Evolutionary conservation across 2,113 vertebrate species (phyloP).

Genomic region (Glaucomys volans): DNA sequence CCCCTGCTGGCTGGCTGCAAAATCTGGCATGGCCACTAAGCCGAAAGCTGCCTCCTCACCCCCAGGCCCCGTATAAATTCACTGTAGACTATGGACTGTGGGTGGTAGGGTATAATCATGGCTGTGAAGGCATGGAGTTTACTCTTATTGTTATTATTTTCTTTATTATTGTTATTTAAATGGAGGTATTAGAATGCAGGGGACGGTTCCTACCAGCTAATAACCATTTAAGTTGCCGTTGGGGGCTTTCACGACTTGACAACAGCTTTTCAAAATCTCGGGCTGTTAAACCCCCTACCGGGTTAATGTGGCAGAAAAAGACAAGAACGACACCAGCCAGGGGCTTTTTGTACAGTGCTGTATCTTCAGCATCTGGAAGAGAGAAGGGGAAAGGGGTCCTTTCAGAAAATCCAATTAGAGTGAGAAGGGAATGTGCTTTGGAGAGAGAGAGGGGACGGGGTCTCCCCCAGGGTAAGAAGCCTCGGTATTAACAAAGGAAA

Average conservation of each 20-base stretch:
- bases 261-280: conserved; percentile 78
- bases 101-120: conserved; percentile 70
- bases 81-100: not conserved
- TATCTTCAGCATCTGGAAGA: conserved; percentile 59
- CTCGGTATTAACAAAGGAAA: conserved; percentile 34
- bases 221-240: conserved; percentile 82
- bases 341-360: conserved; percentile 47
- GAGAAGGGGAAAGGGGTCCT: conserved; percentile 35
- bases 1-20: conserved; percentile 71
- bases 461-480: not conserved
- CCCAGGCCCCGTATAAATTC: not conserved
- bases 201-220: conserved; percentile 77
- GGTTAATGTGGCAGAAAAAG: conserved; percentile 79
- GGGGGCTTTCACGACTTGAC: conserved; percentile 78
- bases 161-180: conserved; percentile 81
- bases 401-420: conserved; percentile 68
- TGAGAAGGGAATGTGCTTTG: conserved; percentile 8
- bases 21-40: not conserved
- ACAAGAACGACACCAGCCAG: conserved; percentile 58
- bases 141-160: conserved; percentile 73
- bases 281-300: conserved; percentile 73
- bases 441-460: not conserved
- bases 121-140: conserved; percentile 65
- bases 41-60: not conserved
- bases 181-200: conserved; percentile 76